Evolutionary conservation across 92 coral and sea anemone genomes (phyloP), one percentile per base, ranked within the genome.

Genomic region (Isaurus tuberculatus): DNA sequence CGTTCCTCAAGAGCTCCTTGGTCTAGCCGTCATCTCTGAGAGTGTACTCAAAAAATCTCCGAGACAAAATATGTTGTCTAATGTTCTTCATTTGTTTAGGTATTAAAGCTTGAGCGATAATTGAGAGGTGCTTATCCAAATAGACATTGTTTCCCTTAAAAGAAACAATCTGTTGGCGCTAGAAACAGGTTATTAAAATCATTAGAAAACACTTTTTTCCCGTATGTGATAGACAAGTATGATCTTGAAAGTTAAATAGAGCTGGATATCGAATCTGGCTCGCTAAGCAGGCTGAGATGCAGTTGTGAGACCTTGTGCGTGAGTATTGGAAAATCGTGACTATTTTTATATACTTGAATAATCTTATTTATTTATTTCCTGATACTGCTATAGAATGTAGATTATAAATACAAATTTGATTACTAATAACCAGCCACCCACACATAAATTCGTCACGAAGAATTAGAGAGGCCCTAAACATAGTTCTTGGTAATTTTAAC

Each of bases 361-460:
- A 42, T 71, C 77, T 71, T 42, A 43, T 71, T 44, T 72, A 43
- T 46, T 72, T 72, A 25, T 20, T 29, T 46, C 58, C 27, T 72
- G 78, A 72, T 72, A 72, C 61, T 70, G 19, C 49, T 70, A 60
- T 20, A 29, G 78, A 25, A 44, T 72, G 36, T 72, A 46, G 78
- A 26, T 43, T 46, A 46, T 43, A 70, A 63, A 25, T 8, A 27
- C 1, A 14, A 10, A 27, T 42, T 16, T 44, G 19, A 72, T 72
- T 72, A 15, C 34, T 25, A 13, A 44, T 63, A 5, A 63, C 19
- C 29, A 63, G 34, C 36, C 17, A 26, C 32, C 68, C 27, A 63
- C 33, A 6, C 7, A 17, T 26, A 5, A 10, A 55, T 55, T 63
- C 13, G 5, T 5, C 69, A 27, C 3, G 33, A 63, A 34, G 34